phyloP scores from a whole-genome alignment of 2,113 vertebrate species.

The Sclerurus mexicanus region DNA sequence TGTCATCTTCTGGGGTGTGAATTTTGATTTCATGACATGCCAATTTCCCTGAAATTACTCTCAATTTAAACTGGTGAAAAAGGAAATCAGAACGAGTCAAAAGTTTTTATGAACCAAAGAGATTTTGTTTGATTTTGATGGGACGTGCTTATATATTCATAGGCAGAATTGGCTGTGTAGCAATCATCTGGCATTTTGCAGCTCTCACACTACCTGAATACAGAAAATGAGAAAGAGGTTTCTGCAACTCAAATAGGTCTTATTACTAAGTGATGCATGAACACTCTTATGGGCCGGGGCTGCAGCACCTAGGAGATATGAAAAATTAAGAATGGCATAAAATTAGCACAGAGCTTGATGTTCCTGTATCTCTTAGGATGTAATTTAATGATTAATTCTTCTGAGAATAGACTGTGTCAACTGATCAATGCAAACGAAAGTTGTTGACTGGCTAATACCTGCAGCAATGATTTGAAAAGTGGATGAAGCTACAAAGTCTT shows the following conservation, averaged over 20 bases:
- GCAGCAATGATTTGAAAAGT: not conserved
- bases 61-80: not conserved
- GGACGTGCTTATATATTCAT: not conserved
- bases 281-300: not conserved
- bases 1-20: not conserved
- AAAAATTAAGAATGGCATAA: slow-evolving; percentile 59
- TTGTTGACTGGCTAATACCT: not conserved
- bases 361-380: slow-evolving; percentile 35
- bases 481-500: not conserved
- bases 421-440: slow-evolving; percentile 46
- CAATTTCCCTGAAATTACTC: not conserved
- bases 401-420: slow-evolving; percentile 4
- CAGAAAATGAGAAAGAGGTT: slow-evolving; percentile 31
- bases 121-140: not conserved
- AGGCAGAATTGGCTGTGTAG: not conserved
- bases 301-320: slow-evolving; percentile 20
- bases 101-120: not conserved
- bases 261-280: slow-evolving; percentile 28
- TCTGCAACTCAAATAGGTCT: slow-evolving; percentile 6
- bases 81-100: not conserved
- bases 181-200: slow-evolving; percentile 14
- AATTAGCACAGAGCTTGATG: slow-evolving; percentile 56
- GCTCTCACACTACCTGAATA: not conserved
- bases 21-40: not conserved
- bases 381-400: slow-evolving; percentile 39